Percentiles rank a stretch among this genome's conserved stretches.
These are phyloP conservation scores for Todiramphus saurophagus DNA, from an alignment of 2,113 vertebrate genomes.

Conservation along the genomic window DNA sequence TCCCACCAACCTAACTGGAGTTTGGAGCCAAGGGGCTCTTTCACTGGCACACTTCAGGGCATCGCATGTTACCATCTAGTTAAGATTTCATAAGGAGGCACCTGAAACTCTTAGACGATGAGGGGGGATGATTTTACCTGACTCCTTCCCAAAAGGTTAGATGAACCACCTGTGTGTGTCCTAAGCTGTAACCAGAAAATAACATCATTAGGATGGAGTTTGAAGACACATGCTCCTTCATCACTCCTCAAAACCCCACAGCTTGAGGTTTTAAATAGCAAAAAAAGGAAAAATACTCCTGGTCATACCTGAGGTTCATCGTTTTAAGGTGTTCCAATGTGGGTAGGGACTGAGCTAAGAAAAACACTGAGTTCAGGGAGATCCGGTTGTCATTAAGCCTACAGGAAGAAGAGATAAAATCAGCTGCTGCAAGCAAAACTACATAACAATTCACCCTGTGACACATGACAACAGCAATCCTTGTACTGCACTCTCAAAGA, in stretches of 20 bases:
- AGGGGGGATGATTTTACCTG: slow-evolving; percentile 16
- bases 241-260: neutral
- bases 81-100: neutral
- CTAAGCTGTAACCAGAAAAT: slow-evolving; percentile 63
- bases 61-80: neutral
- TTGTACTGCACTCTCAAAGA: neutral
- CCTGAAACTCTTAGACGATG: neutral
- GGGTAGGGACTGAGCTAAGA: slow-evolving; percentile 72
- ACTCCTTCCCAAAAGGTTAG: slow-evolving; percentile 35
- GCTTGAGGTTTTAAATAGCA: neutral
- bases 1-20: neutral
- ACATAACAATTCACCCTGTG: accelerated
- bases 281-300: neutral
- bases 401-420: neutral
- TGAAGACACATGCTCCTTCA: neutral
- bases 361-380: slow-evolving; percentile 67
- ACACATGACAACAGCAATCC: accelerated
- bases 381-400: slow-evolving; percentile 81
- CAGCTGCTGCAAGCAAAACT: neutral
- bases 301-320: slow-evolving; percentile 78
- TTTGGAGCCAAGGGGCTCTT: neutral
- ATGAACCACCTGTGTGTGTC: slow-evolving; percentile 26
- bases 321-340: slow-evolving; percentile 44
- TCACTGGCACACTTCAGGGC: neutral
- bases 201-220: neutral